Evolutionary conservation across 2,113 vertebrate species (phyloP), one percentile per base, ranked within the genome.

Genomic region (Macrotis lagotis): DNA sequence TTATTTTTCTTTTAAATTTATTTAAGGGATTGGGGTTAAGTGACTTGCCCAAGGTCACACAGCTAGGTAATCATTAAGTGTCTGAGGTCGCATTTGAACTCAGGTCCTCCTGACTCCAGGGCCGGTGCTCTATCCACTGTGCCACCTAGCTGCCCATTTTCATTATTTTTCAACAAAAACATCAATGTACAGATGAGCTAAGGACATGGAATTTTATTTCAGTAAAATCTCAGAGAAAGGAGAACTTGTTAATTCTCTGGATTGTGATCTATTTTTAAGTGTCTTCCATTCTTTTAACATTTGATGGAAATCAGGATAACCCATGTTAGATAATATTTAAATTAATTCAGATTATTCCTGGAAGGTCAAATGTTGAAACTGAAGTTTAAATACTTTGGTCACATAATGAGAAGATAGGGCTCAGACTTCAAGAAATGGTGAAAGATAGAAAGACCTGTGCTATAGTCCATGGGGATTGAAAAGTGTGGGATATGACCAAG

Each of bases 281-380:
- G 49, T 48, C 51, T 55, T 95, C 90, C n/a, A n/a, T 44, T 92
- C 91, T 96, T 95, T 93, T 50, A 92, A 89, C 53, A 92, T 48
- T n/a, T 95, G 92, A 66, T 93, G n/a, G 55, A 90, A 12, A 24
- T 51, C 12, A 51, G 74, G 59, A 51, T 8, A n/a, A 89, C 51
- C n/a, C 47, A 28, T 14, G 37, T 37, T 10, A 66, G 14, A 37
- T 14, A 37, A 37, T 66, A 16, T 4, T 37, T 66, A 66, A 59
- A 59, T 59, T 59, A 59, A 37, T 37, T 66, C 59, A 66, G 3
- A 31, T 66, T 66, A 66, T 37, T 66, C 31, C 3, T 16, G 3
- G 31, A 66, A 66, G 59, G 59, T 66, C 59, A 66, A 66, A 66
- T 66, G 37, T 14, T 66, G 12, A 66, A 66, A 10, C 59, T 66